Evolutionary conservation across 2,888 invertebrate genomes (phyloP).

Genomic region (Ectemnius lituratus): DNA sequence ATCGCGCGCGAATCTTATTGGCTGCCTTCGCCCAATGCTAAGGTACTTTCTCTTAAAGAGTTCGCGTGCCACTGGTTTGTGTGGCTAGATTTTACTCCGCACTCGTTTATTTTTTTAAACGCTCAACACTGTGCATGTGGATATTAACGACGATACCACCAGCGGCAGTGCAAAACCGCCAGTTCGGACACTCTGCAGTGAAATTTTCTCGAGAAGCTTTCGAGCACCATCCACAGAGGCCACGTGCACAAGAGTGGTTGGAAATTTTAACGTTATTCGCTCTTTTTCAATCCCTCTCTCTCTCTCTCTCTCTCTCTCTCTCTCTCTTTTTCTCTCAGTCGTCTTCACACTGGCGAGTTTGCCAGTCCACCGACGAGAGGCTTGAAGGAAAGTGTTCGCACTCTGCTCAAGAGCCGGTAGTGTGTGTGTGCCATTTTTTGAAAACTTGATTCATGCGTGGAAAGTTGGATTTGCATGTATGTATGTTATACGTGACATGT

Average conservation of each 20-base stretch:
- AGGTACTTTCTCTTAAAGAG: not conserved
- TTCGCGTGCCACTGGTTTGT: not conserved
- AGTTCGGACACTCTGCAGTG: conserved; percentile 21
- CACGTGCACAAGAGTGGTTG: conserved; percentile 21
- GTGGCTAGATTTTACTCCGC: not conserved
- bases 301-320: not conserved
- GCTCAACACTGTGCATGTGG: not conserved
- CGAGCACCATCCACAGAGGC: not conserved
- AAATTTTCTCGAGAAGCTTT: conserved; percentile 41
- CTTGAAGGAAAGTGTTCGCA: conserved; percentile 2
- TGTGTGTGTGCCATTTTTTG: conserved; percentile 1
- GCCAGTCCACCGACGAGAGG: not conserved
- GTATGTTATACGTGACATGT: too few species aligned
- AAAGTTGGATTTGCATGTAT: too few species aligned
- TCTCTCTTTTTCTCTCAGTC: not conserved
- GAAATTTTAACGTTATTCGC: not conserved
- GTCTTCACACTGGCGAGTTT: not conserved
- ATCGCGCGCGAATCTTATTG: not conserved
- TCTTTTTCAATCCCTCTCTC: not conserved
- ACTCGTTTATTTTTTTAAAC: not conserved
- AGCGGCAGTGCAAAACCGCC: conserved; percentile 21
- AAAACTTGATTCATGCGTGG: too few species aligned
- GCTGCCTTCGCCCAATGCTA: not conserved
- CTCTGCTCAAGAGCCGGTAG: not conserved
- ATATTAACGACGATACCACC: conserved; percentile 14